A percentile compares a stretch with the other conserved stretches of the same genome.
These are phyloP conservation scores for Mesocricetus auratus DNA, from an alignment of 2,113 vertebrate genomes.

Conservation along the genomic window DNA sequence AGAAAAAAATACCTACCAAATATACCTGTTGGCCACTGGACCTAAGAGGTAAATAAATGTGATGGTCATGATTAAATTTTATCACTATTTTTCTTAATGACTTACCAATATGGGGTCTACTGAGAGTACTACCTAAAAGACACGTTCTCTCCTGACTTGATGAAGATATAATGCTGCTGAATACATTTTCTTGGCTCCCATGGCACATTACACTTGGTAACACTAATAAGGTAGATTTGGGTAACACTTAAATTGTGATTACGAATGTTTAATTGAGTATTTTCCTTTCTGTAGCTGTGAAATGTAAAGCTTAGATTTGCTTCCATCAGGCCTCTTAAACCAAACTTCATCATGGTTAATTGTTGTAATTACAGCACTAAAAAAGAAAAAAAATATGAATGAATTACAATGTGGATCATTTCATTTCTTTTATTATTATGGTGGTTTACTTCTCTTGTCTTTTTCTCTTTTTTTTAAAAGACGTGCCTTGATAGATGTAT, in stretches of 20 bases:
- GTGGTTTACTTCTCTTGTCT: background rate
- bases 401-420: slow-evolving; percentile 50
- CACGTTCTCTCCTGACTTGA: slow-evolving; percentile 75
- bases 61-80: slow-evolving; percentile 75
- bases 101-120: slow-evolving; percentile 75
- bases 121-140: slow-evolving; percentile 78
- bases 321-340: slow-evolving; percentile 97
- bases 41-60: slow-evolving; percentile 73
- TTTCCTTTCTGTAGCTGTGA: slow-evolving; percentile 99
- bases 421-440: background rate
- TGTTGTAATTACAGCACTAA: slow-evolving; percentile 96
- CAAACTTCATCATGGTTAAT: slow-evolving; percentile 99
- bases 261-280: slow-evolving; percentile 96
- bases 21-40: slow-evolving; percentile 66
- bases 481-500: too few relatives aligned
- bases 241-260: slow-evolving; percentile 87
- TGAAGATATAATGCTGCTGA: slow-evolving; percentile 80
- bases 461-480: background rate
- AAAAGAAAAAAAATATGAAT: slow-evolving; percentile 67
- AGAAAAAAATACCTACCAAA: slow-evolving; percentile 71
- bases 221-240: slow-evolving; percentile 83
- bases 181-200: slow-evolving; percentile 84
- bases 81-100: slow-evolving; percentile 72
- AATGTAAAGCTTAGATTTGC: slow-evolving; percentile 98
- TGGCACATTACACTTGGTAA: slow-evolving; percentile 88